phyloP scores from a whole-genome alignment of 2,113 vertebrate species.

The Cryptomyrus ogoouensis region DNA sequence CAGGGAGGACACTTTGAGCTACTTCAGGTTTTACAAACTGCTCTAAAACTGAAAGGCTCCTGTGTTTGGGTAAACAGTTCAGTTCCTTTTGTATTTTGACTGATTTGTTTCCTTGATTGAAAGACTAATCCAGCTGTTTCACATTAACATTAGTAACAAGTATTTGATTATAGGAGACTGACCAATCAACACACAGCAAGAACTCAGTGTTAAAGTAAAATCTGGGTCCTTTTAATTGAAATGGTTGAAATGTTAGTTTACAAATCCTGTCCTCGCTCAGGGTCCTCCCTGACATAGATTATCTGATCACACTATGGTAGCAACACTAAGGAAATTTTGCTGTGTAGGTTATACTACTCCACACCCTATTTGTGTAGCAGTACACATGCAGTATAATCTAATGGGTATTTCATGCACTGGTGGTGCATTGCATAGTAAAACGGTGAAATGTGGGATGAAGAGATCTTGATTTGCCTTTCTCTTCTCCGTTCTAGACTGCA shows the following conservation, averaged over 20 bases:
- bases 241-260: neutral
- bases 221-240: neutral
- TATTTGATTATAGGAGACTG: too few species aligned
- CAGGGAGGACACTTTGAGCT: neutral
- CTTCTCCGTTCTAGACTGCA: conserved; percentile 70
- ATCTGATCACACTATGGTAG: neutral
- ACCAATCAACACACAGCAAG: too few species aligned
- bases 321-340: neutral
- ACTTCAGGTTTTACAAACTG: neutral
- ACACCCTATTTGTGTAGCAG: neutral
- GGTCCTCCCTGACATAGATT: neutral
- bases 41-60: neutral
- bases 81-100: neutral
- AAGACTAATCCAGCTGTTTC: too few species aligned
- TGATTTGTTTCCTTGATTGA: too few species aligned
- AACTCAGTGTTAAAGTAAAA: neutral
- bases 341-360: neutral
- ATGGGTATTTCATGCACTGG: neutral
- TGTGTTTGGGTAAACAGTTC: neutral
- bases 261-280: neutral
- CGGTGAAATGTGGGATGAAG: neutral
- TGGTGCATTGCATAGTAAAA: neutral
- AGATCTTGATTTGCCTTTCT: neutral
- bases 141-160: too few species aligned
- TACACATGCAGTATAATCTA: neutral